A percentile compares a stretch with the other conserved stretches of the same genome.
These are phyloP conservation scores for Emys orbicularis DNA, from an alignment of 2,797 vertebrate genomes.

Conservation along the genomic window DNA sequence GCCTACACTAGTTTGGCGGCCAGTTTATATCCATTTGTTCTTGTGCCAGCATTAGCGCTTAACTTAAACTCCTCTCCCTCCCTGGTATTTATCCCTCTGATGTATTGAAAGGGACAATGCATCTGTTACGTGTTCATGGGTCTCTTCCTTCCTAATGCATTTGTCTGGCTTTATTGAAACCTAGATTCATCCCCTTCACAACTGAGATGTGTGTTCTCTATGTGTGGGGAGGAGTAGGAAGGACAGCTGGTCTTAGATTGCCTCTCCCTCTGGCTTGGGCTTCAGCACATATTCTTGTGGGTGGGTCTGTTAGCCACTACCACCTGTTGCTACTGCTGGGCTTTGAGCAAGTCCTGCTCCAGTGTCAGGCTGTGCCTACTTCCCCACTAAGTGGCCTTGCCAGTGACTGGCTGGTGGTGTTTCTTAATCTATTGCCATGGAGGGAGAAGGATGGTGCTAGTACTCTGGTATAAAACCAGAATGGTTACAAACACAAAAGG, in stretches of 20 bases:
- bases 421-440: background rate
- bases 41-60: background rate
- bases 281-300: slow-evolving; percentile 15
- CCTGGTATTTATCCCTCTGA: background rate
- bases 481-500: background rate
- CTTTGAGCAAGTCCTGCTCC: background rate
- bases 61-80: background rate
- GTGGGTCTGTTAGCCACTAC: background rate
- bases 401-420: background rate
- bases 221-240: background rate
- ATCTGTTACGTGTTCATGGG: background rate
- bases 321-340: background rate
- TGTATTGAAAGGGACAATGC: background rate
- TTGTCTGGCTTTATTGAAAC: background rate
- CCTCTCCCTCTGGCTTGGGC: background rate
- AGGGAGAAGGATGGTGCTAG: background rate
- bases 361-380: background rate
- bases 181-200: background rate
- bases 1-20: background rate
- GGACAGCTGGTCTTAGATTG: background rate
- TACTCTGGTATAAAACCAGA: background rate
- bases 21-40: background rate
- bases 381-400: background rate
- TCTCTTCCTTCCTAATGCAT: slow-evolving; percentile 18
- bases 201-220: background rate